Conservation (phyloP, 2,888 invertebrate species). For the Lasioglossum calceatum region DNA sequence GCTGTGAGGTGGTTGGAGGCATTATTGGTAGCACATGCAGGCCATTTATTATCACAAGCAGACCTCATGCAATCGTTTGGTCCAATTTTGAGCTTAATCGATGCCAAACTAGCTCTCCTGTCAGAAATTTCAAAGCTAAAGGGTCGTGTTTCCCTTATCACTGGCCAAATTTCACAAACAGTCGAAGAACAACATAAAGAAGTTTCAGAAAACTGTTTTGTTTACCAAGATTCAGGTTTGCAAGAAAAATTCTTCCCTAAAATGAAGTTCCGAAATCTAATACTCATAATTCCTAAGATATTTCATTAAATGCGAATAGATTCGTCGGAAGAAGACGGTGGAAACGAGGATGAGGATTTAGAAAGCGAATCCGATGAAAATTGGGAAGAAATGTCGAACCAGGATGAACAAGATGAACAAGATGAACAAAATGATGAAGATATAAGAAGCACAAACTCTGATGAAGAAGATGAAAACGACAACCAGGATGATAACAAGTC, state of each 20-base stretch:
- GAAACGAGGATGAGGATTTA: conserved; percentile 77
- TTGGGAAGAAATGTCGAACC: conserved; percentile 82
- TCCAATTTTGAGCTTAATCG: conserved; percentile 86
- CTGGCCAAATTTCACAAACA: conserved; percentile 85
- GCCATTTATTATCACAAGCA: conserved; percentile 87
- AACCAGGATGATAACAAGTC: conserved; percentile 52
- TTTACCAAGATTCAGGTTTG: conserved; percentile 86
- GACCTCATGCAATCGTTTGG: conserved; percentile 86
- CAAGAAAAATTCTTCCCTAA: conserved; percentile 28
- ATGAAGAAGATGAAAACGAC: conserved; percentile 49
- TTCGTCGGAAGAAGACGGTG: conserved; percentile 81
- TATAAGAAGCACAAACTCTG: conserved; percentile 50
- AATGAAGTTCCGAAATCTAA: background rate
- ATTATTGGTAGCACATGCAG: conserved; percentile 87
- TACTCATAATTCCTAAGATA: background rate
- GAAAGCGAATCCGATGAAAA: conserved; percentile 81
- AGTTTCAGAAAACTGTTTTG: conserved; percentile 83
- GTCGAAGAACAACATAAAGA: conserved; percentile 83
- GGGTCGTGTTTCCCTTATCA: conserved; percentile 87
- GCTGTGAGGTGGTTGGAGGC: conserved; percentile 87
- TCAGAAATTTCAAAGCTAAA: conserved; percentile 86
- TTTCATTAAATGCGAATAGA: conserved; percentile 64
- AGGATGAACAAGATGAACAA: conserved; percentile 75
- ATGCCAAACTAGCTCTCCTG: conserved; percentile 85
- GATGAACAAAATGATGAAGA: conserved; percentile 60